phyloP scores from a whole-genome alignment of 1,140 invertebrate species.

The Lordiphosa mommai region DNA sequence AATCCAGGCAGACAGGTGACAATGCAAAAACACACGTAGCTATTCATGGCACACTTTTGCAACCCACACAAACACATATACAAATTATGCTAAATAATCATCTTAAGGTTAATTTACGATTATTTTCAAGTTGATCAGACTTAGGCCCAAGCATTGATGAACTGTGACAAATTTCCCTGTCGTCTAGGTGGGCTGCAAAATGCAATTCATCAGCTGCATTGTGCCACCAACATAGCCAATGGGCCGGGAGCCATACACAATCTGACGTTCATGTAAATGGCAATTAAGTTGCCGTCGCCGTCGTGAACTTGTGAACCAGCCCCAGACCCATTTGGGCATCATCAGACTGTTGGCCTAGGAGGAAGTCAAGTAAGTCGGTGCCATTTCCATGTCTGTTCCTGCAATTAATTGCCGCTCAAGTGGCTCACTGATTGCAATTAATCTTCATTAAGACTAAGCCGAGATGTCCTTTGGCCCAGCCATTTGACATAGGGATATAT shows the following conservation, averaged over 20 bases:
- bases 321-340: slow-evolving; percentile 19
- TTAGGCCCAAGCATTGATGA: slow-evolving; percentile 9
- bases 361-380: slow-evolving; percentile 49
- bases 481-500: slow-evolving; percentile 41
- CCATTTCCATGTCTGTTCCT: slow-evolving; percentile 64
- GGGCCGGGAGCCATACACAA: slow-evolving; percentile 24
- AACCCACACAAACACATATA: slow-evolving; percentile 17
- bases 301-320: slow-evolving; percentile 74
- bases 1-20: slow-evolving; percentile 47
- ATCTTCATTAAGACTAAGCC: slow-evolving; percentile 70
- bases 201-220: slow-evolving; percentile 61
- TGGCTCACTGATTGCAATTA: slow-evolving; percentile 78
- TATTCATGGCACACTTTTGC: slow-evolving; percentile 59
- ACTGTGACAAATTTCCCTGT: slow-evolving; percentile 46
- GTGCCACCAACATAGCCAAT: slow-evolving; percentile 66
- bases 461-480: slow-evolving; percentile 38
- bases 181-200: background rate
- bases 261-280: slow-evolving; percentile 64
- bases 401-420: slow-evolving; percentile 77
- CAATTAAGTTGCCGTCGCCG: slow-evolving; percentile 71
- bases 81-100: slow-evolving; percentile 48
- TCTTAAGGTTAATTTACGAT: slow-evolving; percentile 37
- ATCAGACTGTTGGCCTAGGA: slow-evolving; percentile 33
- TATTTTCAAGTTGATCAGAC: slow-evolving; percentile 3
- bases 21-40: slow-evolving; percentile 39